Conservation (phyloP, 2,888 invertebrate genomes). For the Lasioglossum morio region DNA sequence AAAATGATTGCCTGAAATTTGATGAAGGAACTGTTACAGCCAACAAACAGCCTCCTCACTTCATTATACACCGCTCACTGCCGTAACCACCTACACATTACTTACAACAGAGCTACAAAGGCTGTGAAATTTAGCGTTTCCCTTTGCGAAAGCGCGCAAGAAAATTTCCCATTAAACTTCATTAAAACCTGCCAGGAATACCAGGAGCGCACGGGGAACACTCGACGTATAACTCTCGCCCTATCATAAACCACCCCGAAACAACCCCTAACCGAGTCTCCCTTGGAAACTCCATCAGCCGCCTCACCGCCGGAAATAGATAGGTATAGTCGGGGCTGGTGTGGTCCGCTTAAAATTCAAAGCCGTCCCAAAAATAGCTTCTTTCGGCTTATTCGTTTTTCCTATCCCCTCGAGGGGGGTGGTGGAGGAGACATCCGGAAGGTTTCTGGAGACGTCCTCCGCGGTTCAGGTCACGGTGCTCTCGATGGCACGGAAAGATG, state of each 20-base stretch:
- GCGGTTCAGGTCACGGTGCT: slow-evolving; percentile 3
- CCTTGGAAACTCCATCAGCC: background rate
- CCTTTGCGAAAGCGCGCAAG: background rate
- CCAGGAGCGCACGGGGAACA: background rate
- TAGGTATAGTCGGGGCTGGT: background rate
- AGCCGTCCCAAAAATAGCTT: background rate
- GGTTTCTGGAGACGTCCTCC: background rate
- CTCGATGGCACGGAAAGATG: background rate
- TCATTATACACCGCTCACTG: background rate
- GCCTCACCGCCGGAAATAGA: background rate
- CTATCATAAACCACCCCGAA: slow-evolving; percentile 4
- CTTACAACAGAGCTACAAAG: background rate
- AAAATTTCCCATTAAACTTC: slow-evolving; percentile 5
- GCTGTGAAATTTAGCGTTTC: background rate
- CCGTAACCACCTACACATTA: background rate
- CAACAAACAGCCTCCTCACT: background rate
- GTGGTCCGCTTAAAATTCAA: slow-evolving; percentile 5
- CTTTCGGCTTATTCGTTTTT: background rate
- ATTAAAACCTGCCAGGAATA: background rate
- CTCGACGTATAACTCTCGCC: background rate
- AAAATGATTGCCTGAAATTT: background rate
- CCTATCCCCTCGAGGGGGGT: background rate
- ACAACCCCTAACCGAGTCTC: background rate
- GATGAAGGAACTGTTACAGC: background rate
- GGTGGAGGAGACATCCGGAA: background rate